These are phyloP conservation scores for Crepidodera aurea DNA, from an alignment of 2,888 invertebrate species.

Conservation along the genomic window DNA sequence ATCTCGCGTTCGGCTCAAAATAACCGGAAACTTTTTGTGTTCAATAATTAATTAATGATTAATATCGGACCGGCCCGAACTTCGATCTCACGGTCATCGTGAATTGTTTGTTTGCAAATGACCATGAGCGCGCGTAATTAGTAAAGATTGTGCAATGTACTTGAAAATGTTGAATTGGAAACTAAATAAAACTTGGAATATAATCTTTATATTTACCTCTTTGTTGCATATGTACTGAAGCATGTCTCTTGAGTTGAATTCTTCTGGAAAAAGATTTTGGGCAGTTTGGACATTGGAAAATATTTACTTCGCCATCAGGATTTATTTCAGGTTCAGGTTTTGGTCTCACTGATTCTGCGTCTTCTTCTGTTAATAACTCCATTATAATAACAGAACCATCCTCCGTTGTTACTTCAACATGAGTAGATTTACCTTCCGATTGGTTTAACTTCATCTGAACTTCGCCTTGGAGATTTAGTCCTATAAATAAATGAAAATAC, in stretches of 20 bases:
- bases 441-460: slow-evolving; percentile 59
- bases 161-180: no score
- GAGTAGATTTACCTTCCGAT: slow-evolving; percentile 56
- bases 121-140: no score
- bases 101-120: no score
- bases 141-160: no score
- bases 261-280: slow-evolving; percentile 70
- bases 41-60: no score
- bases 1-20: no score
- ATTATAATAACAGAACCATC: slow-evolving; percentile 63
- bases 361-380: slow-evolving; percentile 60
- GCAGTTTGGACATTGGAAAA: slow-evolving; percentile 70
- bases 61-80: no score
- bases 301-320: slow-evolving; percentile 58
- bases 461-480: slow-evolving; percentile 56
- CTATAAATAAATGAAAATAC: no score
- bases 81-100: no score
- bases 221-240: slow-evolving; percentile 69
- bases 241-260: slow-evolving; percentile 68
- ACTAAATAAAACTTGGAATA: no score
- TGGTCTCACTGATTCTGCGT: slow-evolving; percentile 31
- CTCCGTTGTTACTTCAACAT: slow-evolving; percentile 62
- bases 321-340: slow-evolving; percentile 43
- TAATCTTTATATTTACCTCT: slow-evolving; percentile 51
- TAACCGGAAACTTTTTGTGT: no score